A percentile compares a stretch with the other conserved stretches of the same genome.
Evolutionary conservation across 2,888 invertebrate genomes (phyloP).

Genomic region (Phortica okadai): DNA sequence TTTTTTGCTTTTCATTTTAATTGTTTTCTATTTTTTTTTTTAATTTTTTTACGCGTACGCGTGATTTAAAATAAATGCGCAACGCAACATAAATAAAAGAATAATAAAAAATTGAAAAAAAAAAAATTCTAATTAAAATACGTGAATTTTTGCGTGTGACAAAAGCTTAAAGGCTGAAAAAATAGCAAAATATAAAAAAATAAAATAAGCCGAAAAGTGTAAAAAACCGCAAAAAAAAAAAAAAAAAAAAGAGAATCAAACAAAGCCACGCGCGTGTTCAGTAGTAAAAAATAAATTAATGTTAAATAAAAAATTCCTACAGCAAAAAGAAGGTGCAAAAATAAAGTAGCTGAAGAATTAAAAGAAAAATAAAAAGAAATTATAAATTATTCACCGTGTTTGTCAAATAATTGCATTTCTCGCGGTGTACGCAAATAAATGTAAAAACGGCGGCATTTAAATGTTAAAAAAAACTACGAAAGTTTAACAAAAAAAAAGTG

Average conservation of each 20-base stretch:
- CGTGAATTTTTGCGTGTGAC: not conserved
- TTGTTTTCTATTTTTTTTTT: constrained; percentile 15
- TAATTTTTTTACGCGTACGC: not conserved
- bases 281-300: not conserved
- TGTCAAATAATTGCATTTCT: constrained; percentile 8
- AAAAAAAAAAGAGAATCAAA: not conserved
- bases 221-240: not conserved
- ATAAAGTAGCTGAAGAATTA: not conserved
- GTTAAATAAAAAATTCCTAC: constrained; percentile 7
- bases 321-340: not conserved
- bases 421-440: not conserved
- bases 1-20: constrained; percentile 4
- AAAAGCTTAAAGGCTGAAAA: not conserved
- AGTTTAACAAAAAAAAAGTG: not conserved
- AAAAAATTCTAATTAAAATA: not conserved
- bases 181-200: not conserved
- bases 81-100: constrained; percentile 1
- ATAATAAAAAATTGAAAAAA: not conserved
- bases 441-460: not conserved
- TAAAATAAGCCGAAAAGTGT: not conserved
- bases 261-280: constrained; percentile 24
- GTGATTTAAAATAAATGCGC: constrained; percentile 13
- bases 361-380: not conserved
- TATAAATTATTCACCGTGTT: not conserved
- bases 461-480: not conserved